Base-by-base conservation (phyloP, 2,888 invertebrate genomes). In the Troglohyphantes excavatus region DNA sequence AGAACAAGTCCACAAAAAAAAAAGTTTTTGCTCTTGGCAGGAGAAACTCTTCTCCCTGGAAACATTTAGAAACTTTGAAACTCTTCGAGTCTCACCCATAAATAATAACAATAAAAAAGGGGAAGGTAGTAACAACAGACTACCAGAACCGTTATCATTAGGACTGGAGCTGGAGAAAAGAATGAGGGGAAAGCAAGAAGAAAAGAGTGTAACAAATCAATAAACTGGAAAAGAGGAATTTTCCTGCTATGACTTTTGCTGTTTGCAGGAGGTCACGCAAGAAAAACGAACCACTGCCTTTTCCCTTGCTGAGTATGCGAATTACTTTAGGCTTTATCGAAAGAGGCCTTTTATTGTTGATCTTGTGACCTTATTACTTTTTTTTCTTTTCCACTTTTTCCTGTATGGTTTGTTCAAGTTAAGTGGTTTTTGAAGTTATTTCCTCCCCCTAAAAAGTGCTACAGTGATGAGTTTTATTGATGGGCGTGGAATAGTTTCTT, bases 401-500 rank as follows among this genome's bases (percentile, higher is more conserved):
- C 65, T 88, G 67, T 82, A 89, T 75, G 82, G 88, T 89, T 89
- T 89, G 88, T 76, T 89, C 76, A 82, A 76, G 82, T 82, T 89
- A 89, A 89, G 88, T 89, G 88, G 88, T 89, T 89, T 89, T 89
- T 89, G 73, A 89, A 89, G 88, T 82, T 68, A 82, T 72, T 81
- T 75, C 65, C 75, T 59, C 61, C 59, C 67, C 43, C 70, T 39
- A 79, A 89, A 89, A 83, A 87, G 63, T 87, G 73, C 81, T 67
- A 82, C 65, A 29, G 67, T 68, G 82, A 73, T 88, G 75, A 82
- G 73, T 65, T 88, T 82, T 82, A 81, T 78, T 88, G 81, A 88
- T 83, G 70, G 63, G 26, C 13, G 63, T 63, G 46, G 26, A 83
- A 83, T 82, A 83, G 72, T 83, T 72, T 65, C 72, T 17, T 26